Conservation (phyloP, 2,113 vertebrate genomes). For the Tympanuchus pallidicinctus region DNA sequence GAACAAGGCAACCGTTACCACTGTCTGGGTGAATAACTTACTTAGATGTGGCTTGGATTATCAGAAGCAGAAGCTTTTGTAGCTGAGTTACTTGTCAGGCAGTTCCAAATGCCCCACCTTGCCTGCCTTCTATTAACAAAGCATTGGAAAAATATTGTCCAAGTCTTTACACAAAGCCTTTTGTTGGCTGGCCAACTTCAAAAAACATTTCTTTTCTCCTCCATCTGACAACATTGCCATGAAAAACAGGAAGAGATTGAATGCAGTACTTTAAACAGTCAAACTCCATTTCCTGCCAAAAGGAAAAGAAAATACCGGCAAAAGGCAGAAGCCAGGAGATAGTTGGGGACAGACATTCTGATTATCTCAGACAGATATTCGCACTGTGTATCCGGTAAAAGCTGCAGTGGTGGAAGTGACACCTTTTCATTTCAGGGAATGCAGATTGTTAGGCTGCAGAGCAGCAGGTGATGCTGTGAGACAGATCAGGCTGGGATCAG, state of each 20-base stretch:
- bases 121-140: not conserved
- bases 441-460: not conserved
- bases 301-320: conserved; percentile 65
- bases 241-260: conserved; percentile 78
- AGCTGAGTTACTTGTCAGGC: not conserved
- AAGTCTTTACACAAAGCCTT: conserved; percentile 22
- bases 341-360: not conserved
- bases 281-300: conserved; percentile 69
- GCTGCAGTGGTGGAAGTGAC: conserved; percentile 7
- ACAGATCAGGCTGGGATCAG: not conserved
- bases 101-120: not conserved
- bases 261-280: conserved; percentile 66
- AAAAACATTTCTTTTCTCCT: conserved; percentile 52
- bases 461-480: not conserved
- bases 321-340: conserved; percentile 18
- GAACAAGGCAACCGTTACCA: not conserved
- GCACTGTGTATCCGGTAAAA: conserved; percentile 2
- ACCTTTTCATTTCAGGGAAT: conserved; percentile 10
- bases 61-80: not conserved
- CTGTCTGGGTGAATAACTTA: not conserved
- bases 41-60: not conserved
- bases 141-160: conserved; percentile 39
- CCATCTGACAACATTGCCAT: conserved; percentile 26
- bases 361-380: conserved; percentile 61
- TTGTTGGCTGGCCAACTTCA: conserved; percentile 15